phyloP scores from a whole-genome alignment of 2,888 invertebrate genomes.

The Tipula lateralis region DNA sequence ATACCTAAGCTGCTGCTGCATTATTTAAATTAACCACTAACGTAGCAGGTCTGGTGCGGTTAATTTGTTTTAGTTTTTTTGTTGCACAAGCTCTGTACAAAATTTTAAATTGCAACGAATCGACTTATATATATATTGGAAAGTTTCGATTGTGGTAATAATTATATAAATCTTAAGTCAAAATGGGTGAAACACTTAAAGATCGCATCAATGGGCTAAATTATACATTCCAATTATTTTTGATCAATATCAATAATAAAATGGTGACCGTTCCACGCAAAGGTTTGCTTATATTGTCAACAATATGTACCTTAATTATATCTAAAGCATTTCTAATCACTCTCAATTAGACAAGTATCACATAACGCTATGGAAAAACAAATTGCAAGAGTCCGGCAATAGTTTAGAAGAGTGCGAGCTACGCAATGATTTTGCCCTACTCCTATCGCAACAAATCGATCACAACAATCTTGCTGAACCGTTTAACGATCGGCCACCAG shows the following conservation, averaged over 20 bases:
- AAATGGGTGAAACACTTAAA: background rate
- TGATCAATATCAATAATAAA: background rate
- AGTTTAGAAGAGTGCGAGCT: background rate
- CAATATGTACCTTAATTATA: too few species aligned
- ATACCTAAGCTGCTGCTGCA: too few species aligned
- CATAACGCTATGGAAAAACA: background rate
- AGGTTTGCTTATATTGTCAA: background rate
- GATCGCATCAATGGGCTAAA: background rate
- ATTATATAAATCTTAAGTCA: background rate
- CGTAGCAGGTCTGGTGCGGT: too few species aligned
- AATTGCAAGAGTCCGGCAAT: background rate
- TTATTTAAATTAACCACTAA: too few species aligned
- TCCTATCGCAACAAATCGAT: background rate
- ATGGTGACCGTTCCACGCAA: background rate
- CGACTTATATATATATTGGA: too few species aligned
- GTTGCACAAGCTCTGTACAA: too few species aligned
- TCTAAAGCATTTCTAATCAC: too few species aligned
- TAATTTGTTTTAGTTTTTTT: too few species aligned
- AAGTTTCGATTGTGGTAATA: background rate
- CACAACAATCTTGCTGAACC: background rate
- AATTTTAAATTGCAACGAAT: too few species aligned
- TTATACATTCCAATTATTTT: background rate
- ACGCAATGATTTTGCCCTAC: background rate
- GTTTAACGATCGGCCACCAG: background rate
- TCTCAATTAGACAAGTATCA: background rate